Base-by-base conservation (phyloP, 2,888 invertebrate species). In the Eristalis intricaria region DNA sequence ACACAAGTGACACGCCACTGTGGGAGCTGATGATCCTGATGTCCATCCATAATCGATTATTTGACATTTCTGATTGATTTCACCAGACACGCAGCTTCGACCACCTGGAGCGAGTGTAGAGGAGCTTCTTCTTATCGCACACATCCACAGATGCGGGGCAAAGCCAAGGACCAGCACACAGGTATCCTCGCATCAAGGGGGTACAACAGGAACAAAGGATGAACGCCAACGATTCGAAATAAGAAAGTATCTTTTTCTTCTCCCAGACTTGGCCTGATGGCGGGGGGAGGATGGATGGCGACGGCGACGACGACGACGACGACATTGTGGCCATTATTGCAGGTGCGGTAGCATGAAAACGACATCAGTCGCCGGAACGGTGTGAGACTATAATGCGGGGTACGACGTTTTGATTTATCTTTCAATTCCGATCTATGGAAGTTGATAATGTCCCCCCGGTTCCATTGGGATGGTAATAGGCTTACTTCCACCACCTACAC, bases 21-120 rank as follows among this genome's bases (percentile, higher is more conserved):
- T 38, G 56, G 38, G 65, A 66, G 66, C 32, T 63, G 80, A 75
- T 84, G 84, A 87, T 87, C 87, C 87, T 29, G 83, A 80, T 84
- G 87, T 87, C 87, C 87, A 87, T 87, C 75, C 87, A 87, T 87
- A 87, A 87, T 87, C 87, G 87, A 87, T 87, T 87, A 84, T 84
- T 80, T 87, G 87, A 87, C 87, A 87, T 87, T 79, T 87, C 87
- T 84, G 87, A 87, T 87, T 87, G 87, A 87, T 87, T 87, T 86
- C 86, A 65, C 77, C 77, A 86, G 78, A 78, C 86, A 86, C 83
- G 83, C 63, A 77, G 26, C 73, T 73, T 26, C 79, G 76, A 75
- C 77, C 86, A 73, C 26, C 26, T 23, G 60, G 60, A 22, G 60
- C 26, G 61, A 61, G n/a, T 26, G 26, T n/a, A 61, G 61, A 61